phyloP scores from a whole-genome alignment of 2,888 invertebrate genomes.

The Sialis fuliginosa region DNA sequence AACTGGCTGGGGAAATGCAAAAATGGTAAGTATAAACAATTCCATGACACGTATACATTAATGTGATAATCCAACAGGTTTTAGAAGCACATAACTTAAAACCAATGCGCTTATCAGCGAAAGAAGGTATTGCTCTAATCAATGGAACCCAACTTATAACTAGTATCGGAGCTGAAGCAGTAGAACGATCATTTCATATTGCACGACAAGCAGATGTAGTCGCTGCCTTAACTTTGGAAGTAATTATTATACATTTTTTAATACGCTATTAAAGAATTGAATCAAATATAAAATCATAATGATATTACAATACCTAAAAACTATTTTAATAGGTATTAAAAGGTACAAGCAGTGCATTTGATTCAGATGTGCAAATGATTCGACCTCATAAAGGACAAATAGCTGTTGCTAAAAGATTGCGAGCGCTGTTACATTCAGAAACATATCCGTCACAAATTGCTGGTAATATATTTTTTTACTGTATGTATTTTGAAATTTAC shows the following conservation, averaged over 20 bases:
- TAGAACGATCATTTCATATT: slow-evolving; percentile 36
- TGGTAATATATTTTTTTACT: slow-evolving; percentile 20
- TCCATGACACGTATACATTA: background rate
- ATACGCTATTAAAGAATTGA: background rate
- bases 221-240: slow-evolving; percentile 40
- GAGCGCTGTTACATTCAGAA: slow-evolving; percentile 40
- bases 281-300: background rate
- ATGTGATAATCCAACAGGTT: slow-evolving; percentile 10
- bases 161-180: slow-evolving; percentile 42
- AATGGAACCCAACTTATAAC: slow-evolving; percentile 52
- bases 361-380: slow-evolving; percentile 40
- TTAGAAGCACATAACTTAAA: slow-evolving; percentile 34
- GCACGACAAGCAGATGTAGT: slow-evolving; percentile 45
- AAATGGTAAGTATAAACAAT: slow-evolving; percentile 23
- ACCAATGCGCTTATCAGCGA: slow-evolving; percentile 36
- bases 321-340: slow-evolving; percentile 29
- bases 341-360: slow-evolving; percentile 43
- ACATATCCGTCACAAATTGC: slow-evolving; percentile 44
- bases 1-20: slow-evolving; percentile 41
- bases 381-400: slow-evolving; percentile 44
- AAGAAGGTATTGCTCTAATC: slow-evolving; percentile 45
- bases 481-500: no score
- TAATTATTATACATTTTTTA: background rate
- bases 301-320: background rate
- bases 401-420: slow-evolving; percentile 34